Conservation (phyloP, 1,140 invertebrate genomes). For the Spodoptera litura region DNA sequence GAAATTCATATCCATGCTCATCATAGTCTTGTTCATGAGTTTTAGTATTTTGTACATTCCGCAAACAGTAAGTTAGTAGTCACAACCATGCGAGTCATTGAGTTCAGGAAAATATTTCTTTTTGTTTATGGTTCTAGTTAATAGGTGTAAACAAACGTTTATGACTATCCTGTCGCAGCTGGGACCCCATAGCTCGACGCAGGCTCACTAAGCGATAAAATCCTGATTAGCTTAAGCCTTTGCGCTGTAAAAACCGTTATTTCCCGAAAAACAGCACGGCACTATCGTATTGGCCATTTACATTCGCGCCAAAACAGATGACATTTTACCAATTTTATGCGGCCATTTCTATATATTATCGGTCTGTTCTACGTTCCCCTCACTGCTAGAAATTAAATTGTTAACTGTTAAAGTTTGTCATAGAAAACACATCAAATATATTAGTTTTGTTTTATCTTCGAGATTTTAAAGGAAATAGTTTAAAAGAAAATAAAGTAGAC, state of each 20-base stretch:
- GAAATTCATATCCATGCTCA: slow-evolving; percentile 54
- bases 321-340: slow-evolving; percentile 79
- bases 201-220: slow-evolving; percentile 64
- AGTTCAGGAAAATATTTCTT: slow-evolving; percentile 50
- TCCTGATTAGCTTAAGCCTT: slow-evolving; percentile 70
- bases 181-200: slow-evolving; percentile 59
- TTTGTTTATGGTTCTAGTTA: slow-evolving; percentile 42
- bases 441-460: slow-evolving; percentile 38
- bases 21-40: slow-evolving; percentile 27
- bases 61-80: slow-evolving; percentile 60
- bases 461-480: slow-evolving; percentile 39
- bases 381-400: slow-evolving; percentile 85
- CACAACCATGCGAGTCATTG: slow-evolving; percentile 71
- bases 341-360: slow-evolving; percentile 79
- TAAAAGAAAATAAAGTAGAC: slow-evolving; percentile 47
- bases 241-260: slow-evolving; percentile 69
- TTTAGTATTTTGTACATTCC: slow-evolving; percentile 56
- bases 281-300: slow-evolving; percentile 57
- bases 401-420: slow-evolving; percentile 68
- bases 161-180: slow-evolving; percentile 60
- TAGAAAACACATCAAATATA: slow-evolving; percentile 48
- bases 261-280: slow-evolving; percentile 63
- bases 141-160: slow-evolving; percentile 36
- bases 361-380: slow-evolving; percentile 83
- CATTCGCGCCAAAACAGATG: slow-evolving; percentile 68